A percentile compares a stretch with the other conserved stretches of the same genome.
These are phyloP conservation scores for Pristionchus mayeri DNA, from an alignment of 2,888 invertebrate species.

Conservation along the genomic window DNA sequence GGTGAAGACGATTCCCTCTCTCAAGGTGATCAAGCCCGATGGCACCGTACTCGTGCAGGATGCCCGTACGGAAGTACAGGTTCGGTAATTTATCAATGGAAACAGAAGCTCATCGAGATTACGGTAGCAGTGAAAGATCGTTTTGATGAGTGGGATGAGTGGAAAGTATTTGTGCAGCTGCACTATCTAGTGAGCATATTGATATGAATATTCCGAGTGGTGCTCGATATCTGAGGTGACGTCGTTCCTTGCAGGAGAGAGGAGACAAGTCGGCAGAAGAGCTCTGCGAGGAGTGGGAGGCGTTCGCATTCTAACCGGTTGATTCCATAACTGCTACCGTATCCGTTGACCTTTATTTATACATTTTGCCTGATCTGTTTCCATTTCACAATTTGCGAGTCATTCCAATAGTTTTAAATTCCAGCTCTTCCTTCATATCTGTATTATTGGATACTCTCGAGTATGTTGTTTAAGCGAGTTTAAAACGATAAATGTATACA, in stretches of 20 bases:
- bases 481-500: constrained; percentile 5
- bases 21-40: constrained; percentile 78
- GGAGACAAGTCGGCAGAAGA: constrained; percentile 59
- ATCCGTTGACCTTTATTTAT: neutral
- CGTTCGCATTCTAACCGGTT: constrained; percentile 43
- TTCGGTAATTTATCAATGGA: constrained; percentile 38
- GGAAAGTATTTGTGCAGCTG: neutral
- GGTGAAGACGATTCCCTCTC: constrained; percentile 77
- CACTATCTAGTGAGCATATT: neutral
- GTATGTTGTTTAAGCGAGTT: neutral
- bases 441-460: neutral
- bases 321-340: neutral
- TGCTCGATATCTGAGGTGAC: too few relatives aligned
- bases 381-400: neutral
- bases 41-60: constrained; percentile 78
- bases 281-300: constrained; percentile 62
- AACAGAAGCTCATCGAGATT: neutral
- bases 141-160: neutral
- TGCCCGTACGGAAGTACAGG: constrained; percentile 78
- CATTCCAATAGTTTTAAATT: constrained; percentile 17
- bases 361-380: neutral
- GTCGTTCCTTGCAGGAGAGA: constrained; percentile 53
- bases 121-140: neutral
- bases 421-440: neutral
- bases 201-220: neutral